Evolutionary conservation across 2,797 vertebrate genomes (phyloP).

Genomic region (Hemibagrus guttatus): DNA sequence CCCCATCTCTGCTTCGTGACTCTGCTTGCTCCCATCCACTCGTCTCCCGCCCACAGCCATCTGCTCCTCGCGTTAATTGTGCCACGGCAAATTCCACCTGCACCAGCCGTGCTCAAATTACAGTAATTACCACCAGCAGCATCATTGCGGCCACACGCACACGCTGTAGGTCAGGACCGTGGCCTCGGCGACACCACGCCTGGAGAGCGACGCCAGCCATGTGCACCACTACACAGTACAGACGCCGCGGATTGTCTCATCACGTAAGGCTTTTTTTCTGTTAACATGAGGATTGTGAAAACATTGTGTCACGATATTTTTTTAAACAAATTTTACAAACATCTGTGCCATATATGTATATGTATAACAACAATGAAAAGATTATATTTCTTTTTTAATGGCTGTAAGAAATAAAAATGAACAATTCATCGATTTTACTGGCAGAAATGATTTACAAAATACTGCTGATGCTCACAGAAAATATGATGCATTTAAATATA

Average conservation of each 20-base stretch:
- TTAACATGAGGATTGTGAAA: background rate
- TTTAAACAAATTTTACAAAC: background rate
- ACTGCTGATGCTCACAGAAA: background rate
- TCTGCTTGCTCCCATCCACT: constrained; percentile 63
- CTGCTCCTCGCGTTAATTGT: constrained; percentile 81
- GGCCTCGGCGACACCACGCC: background rate
- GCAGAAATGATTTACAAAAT: background rate
- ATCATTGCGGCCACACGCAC: constrained; percentile 47
- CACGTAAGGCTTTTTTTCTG: background rate
- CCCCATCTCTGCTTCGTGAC: constrained; percentile 43
- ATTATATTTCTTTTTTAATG: background rate
- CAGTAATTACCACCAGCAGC: constrained; percentile 74
- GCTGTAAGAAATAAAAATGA: background rate
- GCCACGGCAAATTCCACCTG: constrained; percentile 81
- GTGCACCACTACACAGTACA: background rate
- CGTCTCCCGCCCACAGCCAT: constrained; percentile 78
- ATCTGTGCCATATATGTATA: background rate
- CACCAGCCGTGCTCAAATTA: constrained; percentile 77
- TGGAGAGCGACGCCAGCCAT: background rate
- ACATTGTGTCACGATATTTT: background rate
- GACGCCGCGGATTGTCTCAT: background rate
- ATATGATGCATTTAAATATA: background rate
- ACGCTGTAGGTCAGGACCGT: constrained; percentile 33
- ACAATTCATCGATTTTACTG: background rate
- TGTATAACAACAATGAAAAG: background rate